phyloP scores from a whole-genome alignment of 2,113 vertebrate genomes.

The Zosterops lateralis region DNA sequence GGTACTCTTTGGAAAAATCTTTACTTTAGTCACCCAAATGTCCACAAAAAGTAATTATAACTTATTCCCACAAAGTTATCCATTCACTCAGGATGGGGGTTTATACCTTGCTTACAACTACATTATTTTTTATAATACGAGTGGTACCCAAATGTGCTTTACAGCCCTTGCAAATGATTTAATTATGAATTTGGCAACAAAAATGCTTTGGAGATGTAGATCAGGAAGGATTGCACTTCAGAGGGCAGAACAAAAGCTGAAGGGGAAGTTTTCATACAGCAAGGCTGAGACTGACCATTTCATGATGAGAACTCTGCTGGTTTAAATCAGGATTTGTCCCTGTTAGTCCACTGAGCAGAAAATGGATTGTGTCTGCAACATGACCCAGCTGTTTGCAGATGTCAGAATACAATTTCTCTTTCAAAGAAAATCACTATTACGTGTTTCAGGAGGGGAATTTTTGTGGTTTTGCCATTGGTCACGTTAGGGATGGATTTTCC shows the following conservation, averaged over 20 bases:
- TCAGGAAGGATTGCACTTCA: not conserved
- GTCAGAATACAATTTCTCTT: not conserved
- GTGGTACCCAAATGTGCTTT: not conserved
- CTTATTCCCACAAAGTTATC: not conserved
- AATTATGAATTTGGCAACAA: conserved; percentile 4
- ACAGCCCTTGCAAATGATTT: not conserved
- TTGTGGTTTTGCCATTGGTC: not conserved
- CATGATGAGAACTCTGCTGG: not conserved
- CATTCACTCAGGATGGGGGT: not conserved
- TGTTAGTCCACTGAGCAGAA: not conserved
- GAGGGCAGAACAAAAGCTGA: not conserved
- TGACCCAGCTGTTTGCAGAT: conserved; percentile 27
- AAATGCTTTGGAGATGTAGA: conserved; percentile 18
- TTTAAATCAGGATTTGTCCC: conserved; percentile 20
- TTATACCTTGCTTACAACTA: not conserved
- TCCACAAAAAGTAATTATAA: conserved; percentile 23
- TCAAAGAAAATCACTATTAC: not conserved
- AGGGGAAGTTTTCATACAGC: not conserved
- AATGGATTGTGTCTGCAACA: conserved; percentile 37
- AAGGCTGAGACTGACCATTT: not conserved
- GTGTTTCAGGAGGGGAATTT: not conserved
- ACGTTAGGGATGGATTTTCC: not conserved
- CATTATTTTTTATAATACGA: not conserved
- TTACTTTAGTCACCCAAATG: not conserved
- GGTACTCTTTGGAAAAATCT: conserved; percentile 1